These are phyloP conservation scores for Palythoa grandiflora DNA, from an alignment of 92 coral and sea anemone species.

Conservation along the genomic window DNA sequence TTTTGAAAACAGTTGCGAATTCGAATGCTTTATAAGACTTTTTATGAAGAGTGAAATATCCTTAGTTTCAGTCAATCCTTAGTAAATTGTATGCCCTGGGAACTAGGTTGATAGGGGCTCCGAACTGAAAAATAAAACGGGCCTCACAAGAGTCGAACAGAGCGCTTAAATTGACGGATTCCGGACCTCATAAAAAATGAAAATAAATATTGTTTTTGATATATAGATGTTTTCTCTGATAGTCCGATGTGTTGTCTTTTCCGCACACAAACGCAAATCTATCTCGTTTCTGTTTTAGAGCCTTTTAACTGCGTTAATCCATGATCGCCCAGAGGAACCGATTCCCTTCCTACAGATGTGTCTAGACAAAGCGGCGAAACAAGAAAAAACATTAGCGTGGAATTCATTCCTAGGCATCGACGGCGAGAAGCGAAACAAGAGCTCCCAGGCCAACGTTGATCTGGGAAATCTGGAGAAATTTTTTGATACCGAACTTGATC, in stretches of 20 bases:
- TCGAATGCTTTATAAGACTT: no score
- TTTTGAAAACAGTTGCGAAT: no score
- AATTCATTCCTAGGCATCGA: conserved; percentile 71
- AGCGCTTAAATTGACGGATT: no score
- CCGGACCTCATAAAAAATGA: no score
- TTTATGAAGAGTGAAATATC: no score
- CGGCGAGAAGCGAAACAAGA: conserved; percentile 62
- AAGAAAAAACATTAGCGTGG: conserved; percentile 71
- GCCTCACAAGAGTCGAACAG: no score
- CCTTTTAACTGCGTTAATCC: conserved; percentile 83
- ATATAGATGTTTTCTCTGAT: neutral
- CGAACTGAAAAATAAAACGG: no score
- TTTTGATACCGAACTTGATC: conserved; percentile 83
- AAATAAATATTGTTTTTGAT: no score
- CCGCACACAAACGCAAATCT: neutral
- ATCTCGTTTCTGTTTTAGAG: conserved; percentile 55
- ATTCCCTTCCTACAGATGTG: conserved; percentile 80
- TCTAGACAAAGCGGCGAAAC: conserved; percentile 74
- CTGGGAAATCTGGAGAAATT: conserved; percentile 74
- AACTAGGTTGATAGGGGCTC: no score
- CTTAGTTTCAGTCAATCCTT: no score
- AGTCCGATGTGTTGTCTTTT: neutral
- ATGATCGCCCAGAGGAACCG: conserved; percentile 84
- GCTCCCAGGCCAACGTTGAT: conserved; percentile 70
- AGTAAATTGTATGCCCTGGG: no score